Conservation (phyloP, 2,888 invertebrate species). For the Agriopis aurantiaria region DNA sequence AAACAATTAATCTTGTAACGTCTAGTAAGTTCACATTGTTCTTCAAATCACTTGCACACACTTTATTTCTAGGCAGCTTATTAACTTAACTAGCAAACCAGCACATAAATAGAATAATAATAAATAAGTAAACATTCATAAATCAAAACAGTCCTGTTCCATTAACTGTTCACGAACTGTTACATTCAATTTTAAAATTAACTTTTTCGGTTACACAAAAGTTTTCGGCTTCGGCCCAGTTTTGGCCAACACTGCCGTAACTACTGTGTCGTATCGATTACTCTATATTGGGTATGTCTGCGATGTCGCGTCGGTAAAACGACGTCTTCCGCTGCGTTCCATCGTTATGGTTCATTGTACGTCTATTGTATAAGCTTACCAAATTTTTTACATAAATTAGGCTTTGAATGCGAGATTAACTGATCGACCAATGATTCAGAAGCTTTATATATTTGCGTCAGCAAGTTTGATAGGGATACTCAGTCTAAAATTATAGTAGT, state of each 20-base stretch:
- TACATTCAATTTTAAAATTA: background rate
- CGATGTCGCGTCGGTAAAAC: slow-evolving; percentile 50
- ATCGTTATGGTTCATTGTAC: slow-evolving; percentile 41
- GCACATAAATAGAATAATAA: background rate
- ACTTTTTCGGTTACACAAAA: slow-evolving; percentile 6
- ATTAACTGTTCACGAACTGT: background rate
- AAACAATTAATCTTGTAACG: no score
- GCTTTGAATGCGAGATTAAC: slow-evolving; percentile 12
- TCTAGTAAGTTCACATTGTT: no score
- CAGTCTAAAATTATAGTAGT: no score
- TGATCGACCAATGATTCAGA: slow-evolving; percentile 4
- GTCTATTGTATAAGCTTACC: slow-evolving; percentile 29
- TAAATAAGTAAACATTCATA: background rate
- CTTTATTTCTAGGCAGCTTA: background rate
- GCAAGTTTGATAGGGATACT: no score
- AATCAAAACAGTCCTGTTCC: background rate
- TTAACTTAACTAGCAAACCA: background rate
- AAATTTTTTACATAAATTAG: slow-evolving; percentile 32
- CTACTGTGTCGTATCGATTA: slow-evolving; percentile 52
- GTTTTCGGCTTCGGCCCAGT: slow-evolving; percentile 22
- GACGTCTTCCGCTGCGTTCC: slow-evolving; percentile 50
- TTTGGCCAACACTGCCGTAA: slow-evolving; percentile 39
- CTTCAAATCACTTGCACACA: background rate
- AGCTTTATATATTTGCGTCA: slow-evolving; percentile 1
- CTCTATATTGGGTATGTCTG: slow-evolving; percentile 53